Conservation (phyloP, 1,140 invertebrate genomes). For the Drosophila pectinifera region DNA sequence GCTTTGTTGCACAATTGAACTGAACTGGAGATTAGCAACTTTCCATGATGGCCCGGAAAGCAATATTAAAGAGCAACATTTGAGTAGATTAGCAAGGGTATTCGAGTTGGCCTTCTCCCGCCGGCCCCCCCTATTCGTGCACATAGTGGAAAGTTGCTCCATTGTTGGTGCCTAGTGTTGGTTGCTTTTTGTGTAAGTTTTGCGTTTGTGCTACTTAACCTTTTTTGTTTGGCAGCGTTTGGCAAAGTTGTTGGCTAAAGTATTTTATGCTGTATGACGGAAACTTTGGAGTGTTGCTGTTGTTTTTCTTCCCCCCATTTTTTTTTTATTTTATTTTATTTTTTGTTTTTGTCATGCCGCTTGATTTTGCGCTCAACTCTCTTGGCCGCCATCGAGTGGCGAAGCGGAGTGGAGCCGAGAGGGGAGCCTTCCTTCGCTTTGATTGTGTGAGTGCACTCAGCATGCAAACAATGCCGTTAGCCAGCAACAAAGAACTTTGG, state of each 20-base stretch:
- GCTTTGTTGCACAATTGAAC: constrained; percentile 1
- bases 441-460: constrained; percentile 60
- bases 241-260: constrained; percentile 62
- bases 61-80: constrained; percentile 23
- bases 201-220: constrained; percentile 66
- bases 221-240: constrained; percentile 43
- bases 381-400: constrained; percentile 46
- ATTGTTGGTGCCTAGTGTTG: constrained; percentile 32
- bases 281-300: constrained; percentile 47
- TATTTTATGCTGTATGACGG: constrained; percentile 57
- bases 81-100: constrained; percentile 19
- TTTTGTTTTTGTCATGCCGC: constrained; percentile 52
- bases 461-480: constrained; percentile 53
- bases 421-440: constrained; percentile 11
- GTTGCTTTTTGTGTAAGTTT: constrained; percentile 42
- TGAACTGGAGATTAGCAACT: constrained; percentile 6
- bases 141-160: constrained; percentile 29
- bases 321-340: constrained; percentile 8
- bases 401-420: constrained; percentile 11
- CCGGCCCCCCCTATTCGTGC: constrained; percentile 10
- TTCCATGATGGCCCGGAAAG: neutral
- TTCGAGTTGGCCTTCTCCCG: constrained; percentile 8
- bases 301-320: constrained; percentile 1
- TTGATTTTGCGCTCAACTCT: constrained; percentile 53
- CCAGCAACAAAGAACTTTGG: constrained; percentile 46